Evolutionary conservation across 2,113 vertebrate genomes (phyloP).

Genomic region (Brachionichthys hirsutus): DNA sequence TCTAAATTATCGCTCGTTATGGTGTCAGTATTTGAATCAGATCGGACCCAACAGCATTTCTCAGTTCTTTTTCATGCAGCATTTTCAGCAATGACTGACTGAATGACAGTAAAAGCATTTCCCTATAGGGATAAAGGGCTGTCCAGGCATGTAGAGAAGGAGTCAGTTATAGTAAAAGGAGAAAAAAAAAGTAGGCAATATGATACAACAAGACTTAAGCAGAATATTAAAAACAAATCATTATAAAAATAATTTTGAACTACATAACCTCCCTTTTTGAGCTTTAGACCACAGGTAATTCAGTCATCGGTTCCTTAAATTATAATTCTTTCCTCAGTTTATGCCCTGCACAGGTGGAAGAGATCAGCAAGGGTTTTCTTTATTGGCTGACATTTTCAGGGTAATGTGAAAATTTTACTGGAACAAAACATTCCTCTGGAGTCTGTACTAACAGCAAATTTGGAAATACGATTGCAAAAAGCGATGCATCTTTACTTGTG

Average conservation of each 20-base stretch:
- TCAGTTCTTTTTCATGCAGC: conserved; percentile 1
- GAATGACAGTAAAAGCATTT: conserved; percentile 37
- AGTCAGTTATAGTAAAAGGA: conserved; percentile 25
- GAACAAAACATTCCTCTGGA: conserved; percentile 26
- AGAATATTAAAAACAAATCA: conserved; percentile 17
- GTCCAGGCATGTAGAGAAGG: conserved; percentile 8
- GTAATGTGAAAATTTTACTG: conserved; percentile 34
- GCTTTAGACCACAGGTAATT: conserved; percentile 7
- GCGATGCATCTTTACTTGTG: conserved; percentile 50
- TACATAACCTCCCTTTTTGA: conserved; percentile 14
- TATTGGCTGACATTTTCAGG: conserved; percentile 19
- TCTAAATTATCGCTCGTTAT: conserved; percentile 2
- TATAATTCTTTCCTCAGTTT: conserved; percentile 8
- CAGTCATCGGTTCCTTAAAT: conserved; percentile 11
- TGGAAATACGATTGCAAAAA: conserved; percentile 40
- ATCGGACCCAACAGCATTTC: conserved; percentile 12
- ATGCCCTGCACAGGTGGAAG: conserved; percentile 24
- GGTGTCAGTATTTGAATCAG: conserved; percentile 4
- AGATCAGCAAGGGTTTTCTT: conserved; percentile 33
- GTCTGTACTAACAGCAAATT: conserved; percentile 28
- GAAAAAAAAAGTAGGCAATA: conserved; percentile 6
- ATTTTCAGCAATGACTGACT: conserved; percentile 37
- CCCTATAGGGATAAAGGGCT: conserved; percentile 17
- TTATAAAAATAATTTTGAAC: conserved; percentile 18
- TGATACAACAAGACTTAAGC: conserved; percentile 19